Conservation (phyloP, 2,797 vertebrate species). For the Capromys pilorides region DNA sequence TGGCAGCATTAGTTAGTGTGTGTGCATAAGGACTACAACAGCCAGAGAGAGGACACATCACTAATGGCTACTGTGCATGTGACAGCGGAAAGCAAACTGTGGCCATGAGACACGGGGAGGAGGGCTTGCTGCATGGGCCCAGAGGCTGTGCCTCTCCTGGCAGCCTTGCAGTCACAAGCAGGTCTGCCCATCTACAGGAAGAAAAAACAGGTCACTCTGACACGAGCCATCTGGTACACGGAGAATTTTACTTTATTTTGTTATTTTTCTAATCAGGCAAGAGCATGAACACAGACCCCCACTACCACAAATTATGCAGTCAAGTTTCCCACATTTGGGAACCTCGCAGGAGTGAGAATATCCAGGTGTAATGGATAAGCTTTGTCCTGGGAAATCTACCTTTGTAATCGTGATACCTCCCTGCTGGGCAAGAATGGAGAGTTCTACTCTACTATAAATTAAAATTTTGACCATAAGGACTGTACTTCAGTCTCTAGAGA, state of each 20-base stretch:
- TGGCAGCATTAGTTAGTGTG: neutral
- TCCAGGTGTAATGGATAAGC: no score
- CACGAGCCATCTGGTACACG: neutral
- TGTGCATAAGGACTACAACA: neutral
- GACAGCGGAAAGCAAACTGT: neutral
- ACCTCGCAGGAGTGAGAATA: no score
- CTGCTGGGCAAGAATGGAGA: neutral
- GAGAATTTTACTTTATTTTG: neutral
- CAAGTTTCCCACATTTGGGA: no score
- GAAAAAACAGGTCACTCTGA: neutral
- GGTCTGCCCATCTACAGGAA: neutral
- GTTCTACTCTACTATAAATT: constrained; percentile 13
- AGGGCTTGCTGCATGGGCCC: neutral
- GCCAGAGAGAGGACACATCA: neutral
- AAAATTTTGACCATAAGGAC: neutral
- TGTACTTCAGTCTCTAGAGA: neutral
- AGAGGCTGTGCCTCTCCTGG: neutral
- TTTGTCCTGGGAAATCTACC: no score
- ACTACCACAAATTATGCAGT: no score
- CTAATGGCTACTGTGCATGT: neutral
- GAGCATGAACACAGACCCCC: no score
- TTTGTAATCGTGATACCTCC: no score
- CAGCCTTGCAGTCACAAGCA: neutral
- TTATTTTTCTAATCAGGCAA: no score
- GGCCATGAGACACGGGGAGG: neutral